These are phyloP conservation scores for Macaca fascicularis DNA, from an alignment of 2,113 vertebrate genomes.

Conservation along the genomic window T2T-MFA8v1.1 NC_088376.1:141752501-141753000, in stretches of 20 bases:
- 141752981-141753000: no score
- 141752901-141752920: no score
- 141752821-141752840: background rate
- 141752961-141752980: no score
- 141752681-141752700: background rate
- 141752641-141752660: background rate
- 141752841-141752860: background rate
- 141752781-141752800: background rate
- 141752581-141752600: background rate
- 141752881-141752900: background rate
- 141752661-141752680: background rate
- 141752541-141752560: background rate
- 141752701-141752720: background rate
- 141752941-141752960: no score
- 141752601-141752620: background rate
- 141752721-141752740: background rate
- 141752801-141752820: slow-evolving; percentile 1
- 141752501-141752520: background rate
- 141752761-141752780: background rate
- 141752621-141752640: background rate
- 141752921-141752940: no score
- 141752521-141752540: background rate
- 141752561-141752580: background rate
- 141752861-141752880: background rate
- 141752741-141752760: background rate